phyloP scores from a whole-genome alignment of 1,140 invertebrate species.

The Zaprionus vittiger region DNA sequence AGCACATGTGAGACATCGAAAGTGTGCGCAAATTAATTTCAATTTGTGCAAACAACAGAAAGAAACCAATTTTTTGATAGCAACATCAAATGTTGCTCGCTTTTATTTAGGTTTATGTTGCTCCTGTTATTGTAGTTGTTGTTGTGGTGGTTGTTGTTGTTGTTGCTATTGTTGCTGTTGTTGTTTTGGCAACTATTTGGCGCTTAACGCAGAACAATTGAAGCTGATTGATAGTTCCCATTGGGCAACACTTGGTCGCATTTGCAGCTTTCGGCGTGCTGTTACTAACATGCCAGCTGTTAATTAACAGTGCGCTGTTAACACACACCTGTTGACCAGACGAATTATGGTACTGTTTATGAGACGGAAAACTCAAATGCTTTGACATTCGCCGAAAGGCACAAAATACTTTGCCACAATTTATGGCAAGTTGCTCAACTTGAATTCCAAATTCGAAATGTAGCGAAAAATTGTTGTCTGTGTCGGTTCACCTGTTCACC shows the following conservation, averaged over 20 bases:
- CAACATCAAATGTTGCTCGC: slow-evolving; percentile 40
- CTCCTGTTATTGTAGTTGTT: slow-evolving; percentile 48
- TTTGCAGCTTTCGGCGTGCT: not conserved
- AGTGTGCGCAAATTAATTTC: slow-evolving; percentile 81
- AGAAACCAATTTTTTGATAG: slow-evolving; percentile 65
- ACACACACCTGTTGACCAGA: slow-evolving; percentile 3
- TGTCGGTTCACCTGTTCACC: slow-evolving; percentile 67
- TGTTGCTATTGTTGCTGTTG: slow-evolving; percentile 54
- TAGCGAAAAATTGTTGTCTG: slow-evolving; percentile 40
- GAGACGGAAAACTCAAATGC: slow-evolving; percentile 19
- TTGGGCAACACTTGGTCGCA: slow-evolving; percentile 13
- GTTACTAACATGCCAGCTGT: not conserved
- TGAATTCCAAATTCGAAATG: slow-evolving; percentile 11
- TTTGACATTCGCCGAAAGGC: slow-evolving; percentile 32
- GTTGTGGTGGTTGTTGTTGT: slow-evolving; percentile 44
- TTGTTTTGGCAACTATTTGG: slow-evolving; percentile 67
- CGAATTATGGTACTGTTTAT: slow-evolving; percentile 37
- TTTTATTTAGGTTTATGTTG: slow-evolving; percentile 56
- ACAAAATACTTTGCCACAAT: slow-evolving; percentile 49
- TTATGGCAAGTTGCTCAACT: slow-evolving; percentile 55
- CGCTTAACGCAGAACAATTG: slow-evolving; percentile 74
- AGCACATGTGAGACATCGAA: slow-evolving; percentile 63
- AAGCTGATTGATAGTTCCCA: slow-evolving; percentile 71
- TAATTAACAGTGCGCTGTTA: slow-evolving; percentile 17
- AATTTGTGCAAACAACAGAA: slow-evolving; percentile 59